Evolutionary conservation across 2,888 invertebrate species (phyloP).

Genomic region (Microdon myrmicae): DNA sequence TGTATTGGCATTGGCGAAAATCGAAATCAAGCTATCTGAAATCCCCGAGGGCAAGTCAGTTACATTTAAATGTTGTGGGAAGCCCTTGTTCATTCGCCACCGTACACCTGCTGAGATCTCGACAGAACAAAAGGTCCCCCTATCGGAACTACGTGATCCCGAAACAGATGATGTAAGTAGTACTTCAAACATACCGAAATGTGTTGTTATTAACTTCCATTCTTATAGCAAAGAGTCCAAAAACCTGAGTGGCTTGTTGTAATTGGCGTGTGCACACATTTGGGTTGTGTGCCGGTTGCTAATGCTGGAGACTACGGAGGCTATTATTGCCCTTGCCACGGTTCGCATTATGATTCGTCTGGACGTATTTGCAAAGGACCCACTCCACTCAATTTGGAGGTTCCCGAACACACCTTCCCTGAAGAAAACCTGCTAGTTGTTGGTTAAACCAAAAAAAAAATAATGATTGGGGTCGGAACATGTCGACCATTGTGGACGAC

Average conservation of each 20-base stretch:
- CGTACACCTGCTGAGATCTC: conserved; percentile 85
- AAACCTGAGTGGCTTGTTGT: conserved; percentile 93
- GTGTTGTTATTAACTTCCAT: conserved; percentile 3
- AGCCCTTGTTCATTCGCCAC: conserved; percentile 80
- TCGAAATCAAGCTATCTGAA: conserved; percentile 89
- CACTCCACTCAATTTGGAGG: conserved; percentile 94
- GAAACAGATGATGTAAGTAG: conserved; percentile 77
- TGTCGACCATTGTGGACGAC: too few relatives aligned
- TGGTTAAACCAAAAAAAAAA: conserved; percentile 57
- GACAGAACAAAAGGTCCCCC: conserved; percentile 78
- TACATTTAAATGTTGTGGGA: conserved; percentile 99
- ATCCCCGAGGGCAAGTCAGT: conserved; percentile 96
- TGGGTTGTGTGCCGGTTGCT: conserved; percentile 97
- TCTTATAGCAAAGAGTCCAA: conserved; percentile 74
- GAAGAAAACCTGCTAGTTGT: conserved; percentile 70
- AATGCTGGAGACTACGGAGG: conserved; percentile 95
- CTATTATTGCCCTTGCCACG: conserved; percentile 99
- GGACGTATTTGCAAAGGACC: conserved; percentile 99
- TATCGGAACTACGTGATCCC: conserved; percentile 86
- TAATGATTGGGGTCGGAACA: too few relatives aligned
- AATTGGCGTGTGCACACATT: conserved; percentile 95
- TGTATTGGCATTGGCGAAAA: conserved; percentile 93
- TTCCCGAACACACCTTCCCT: conserved; percentile 82
- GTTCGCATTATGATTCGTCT: conserved; percentile 98
- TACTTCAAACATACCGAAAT: too few relatives aligned